Evolutionary conservation across 2,113 vertebrate genomes (phyloP).

Genomic region (Microtus oregoni): DNA sequence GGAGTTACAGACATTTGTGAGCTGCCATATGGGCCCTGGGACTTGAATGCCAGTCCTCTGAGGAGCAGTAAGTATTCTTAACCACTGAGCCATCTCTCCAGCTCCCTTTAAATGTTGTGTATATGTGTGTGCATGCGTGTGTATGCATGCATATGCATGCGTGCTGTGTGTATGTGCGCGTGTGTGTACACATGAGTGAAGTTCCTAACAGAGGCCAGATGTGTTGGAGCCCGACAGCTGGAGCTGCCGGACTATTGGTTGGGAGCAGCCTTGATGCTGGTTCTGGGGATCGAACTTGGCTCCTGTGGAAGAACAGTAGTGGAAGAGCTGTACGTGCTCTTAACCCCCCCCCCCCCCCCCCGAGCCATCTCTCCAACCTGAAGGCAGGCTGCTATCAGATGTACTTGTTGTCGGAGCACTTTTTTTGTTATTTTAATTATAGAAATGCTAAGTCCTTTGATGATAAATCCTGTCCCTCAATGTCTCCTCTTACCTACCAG

Average conservation of each 20-base stretch:
- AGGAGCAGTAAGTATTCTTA: not conserved
- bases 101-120: not conserved
- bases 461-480: not conserved
- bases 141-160: too few relatives aligned
- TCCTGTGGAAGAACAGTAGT: not conserved
- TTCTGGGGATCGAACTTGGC: not conserved
- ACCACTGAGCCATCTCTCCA: not conserved
- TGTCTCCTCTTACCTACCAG: not conserved
- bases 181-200: not conserved
- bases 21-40: not conserved
- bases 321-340: not conserved
- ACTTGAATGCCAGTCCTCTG: not conserved
- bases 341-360: not conserved
- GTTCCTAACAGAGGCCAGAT: not conserved
- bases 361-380: not conserved
- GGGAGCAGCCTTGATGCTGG: not conserved
- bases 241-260: not conserved
- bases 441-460: not conserved
- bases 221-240: not conserved
- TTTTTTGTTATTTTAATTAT: conserved; percentile 32
- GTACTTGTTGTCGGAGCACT: not conserved
- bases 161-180: not conserved
- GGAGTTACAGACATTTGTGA: not conserved
- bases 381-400: not conserved
- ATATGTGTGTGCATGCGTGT: not conserved